These are phyloP conservation scores for Stegodyphus dumicola DNA, from an alignment of 1,140 invertebrate species.

Conservation along the genomic window DNA sequence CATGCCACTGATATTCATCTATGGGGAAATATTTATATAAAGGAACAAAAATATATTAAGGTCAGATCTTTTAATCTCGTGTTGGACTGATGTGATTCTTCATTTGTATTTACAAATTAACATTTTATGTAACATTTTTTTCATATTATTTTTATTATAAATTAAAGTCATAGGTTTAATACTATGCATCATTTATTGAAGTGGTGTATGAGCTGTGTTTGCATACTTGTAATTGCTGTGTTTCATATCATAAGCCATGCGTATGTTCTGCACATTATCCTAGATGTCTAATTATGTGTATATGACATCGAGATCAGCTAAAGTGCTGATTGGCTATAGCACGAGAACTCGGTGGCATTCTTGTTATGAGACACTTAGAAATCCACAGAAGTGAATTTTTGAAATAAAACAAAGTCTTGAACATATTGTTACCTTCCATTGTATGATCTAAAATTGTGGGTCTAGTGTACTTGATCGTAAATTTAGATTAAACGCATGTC, in stretches of 20 bases:
- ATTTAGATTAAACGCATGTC: slow-evolving; percentile 48
- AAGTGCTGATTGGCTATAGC: slow-evolving; percentile 9
- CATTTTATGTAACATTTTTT: slow-evolving; percentile 44
- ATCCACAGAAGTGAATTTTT: slow-evolving; percentile 31
- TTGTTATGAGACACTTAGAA: slow-evolving; percentile 37
- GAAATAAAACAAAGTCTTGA: slow-evolving; percentile 38
- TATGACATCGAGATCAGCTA: slow-evolving; percentile 16
- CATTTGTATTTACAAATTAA: slow-evolving; percentile 18
- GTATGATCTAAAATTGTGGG: slow-evolving; percentile 53
- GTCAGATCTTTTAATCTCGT: slow-evolving; percentile 4
- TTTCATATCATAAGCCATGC: slow-evolving; percentile 49
- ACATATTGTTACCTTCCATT: slow-evolving; percentile 48
- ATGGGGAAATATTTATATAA: slow-evolving; percentile 7
- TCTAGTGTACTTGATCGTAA: slow-evolving; percentile 52
- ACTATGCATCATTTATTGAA: slow-evolving; percentile 12
- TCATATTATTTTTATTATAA: background rate
- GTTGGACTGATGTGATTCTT: slow-evolving; percentile 16
- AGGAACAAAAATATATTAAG: slow-evolving; percentile 34
- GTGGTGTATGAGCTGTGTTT: slow-evolving; percentile 45
- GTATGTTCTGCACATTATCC: slow-evolving; percentile 46
- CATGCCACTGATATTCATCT: slow-evolving; percentile 19
- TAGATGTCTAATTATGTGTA: slow-evolving; percentile 28
- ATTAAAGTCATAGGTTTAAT: slow-evolving; percentile 21
- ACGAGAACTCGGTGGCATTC: slow-evolving; percentile 27
- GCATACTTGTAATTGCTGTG: slow-evolving; percentile 45